Evolutionary conservation across 2,113 vertebrate genomes (phyloP).

Genomic region (Corythaeola cristata): DNA sequence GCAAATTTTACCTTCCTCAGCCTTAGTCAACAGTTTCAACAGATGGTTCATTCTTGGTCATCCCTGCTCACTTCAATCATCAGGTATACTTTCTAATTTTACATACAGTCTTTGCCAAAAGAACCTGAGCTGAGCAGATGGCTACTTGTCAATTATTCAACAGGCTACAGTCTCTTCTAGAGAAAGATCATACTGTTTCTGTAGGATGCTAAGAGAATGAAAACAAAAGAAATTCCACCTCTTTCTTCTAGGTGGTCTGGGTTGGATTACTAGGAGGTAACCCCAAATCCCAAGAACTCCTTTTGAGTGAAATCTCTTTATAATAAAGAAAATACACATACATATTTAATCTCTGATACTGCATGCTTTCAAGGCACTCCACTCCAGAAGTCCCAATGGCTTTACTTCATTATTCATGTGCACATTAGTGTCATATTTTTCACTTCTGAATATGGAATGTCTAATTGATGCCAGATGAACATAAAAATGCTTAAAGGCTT

Average conservation of each 20-base stretch:
- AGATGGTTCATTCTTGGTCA: not conserved
- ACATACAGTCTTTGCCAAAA: not conserved
- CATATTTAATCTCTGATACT: not conserved
- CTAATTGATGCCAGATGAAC: not conserved
- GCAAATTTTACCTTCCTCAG: not conserved
- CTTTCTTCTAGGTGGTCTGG: not conserved
- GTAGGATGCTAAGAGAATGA: not conserved
- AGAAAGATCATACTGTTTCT: not conserved
- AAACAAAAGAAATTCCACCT: not conserved
- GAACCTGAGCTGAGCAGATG: not conserved
- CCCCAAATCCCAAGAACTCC: not conserved
- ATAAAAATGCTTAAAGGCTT: not conserved
- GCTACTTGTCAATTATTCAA: slow-evolving; percentile 24
- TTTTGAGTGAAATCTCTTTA: not conserved
- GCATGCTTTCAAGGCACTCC: not conserved
- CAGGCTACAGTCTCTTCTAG: not conserved
- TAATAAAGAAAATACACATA: not conserved
- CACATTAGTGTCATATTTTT: slow-evolving; percentile 9
- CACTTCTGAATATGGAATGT: slow-evolving; percentile 1
- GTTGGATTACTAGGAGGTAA: not conserved
- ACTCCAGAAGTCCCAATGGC: not conserved
- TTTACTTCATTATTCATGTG: slow-evolving; percentile 45
- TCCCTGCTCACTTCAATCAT: not conserved
- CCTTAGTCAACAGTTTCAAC: not conserved
- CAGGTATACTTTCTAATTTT: not conserved